phyloP scores from a whole-genome alignment of 2,113 vertebrate species.

The Neogobius melanostomus region DNA sequence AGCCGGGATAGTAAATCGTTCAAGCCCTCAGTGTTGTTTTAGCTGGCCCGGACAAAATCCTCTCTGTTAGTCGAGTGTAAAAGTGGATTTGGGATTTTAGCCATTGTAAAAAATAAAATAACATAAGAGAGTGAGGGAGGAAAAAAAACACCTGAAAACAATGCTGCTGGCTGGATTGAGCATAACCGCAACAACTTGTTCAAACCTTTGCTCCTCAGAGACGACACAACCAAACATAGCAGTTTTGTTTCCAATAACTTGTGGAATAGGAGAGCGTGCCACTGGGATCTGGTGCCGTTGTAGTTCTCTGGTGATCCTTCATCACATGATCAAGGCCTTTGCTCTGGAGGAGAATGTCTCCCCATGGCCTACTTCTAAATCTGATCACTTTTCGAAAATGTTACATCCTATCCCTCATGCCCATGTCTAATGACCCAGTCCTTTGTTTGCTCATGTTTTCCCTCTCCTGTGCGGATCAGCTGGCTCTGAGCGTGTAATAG shows the following conservation, averaged over 20 bases:
- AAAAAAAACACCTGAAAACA: constrained; percentile 48
- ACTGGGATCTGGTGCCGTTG: constrained; percentile 40
- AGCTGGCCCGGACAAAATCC: constrained; percentile 74
- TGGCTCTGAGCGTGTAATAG: constrained; percentile 75
- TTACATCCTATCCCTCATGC: constrained; percentile 63
- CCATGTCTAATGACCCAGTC: constrained; percentile 71
- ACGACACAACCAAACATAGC: constrained; percentile 61
- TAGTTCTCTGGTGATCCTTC: constrained; percentile 52
- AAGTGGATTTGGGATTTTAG: constrained; percentile 70
- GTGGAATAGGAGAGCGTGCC: constrained; percentile 30
- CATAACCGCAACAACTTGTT: constrained; percentile 55
- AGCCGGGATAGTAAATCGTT: constrained; percentile 76
- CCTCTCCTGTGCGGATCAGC: constrained; percentile 67
- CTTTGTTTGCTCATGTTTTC: constrained; percentile 77
- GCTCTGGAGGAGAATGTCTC: constrained; percentile 59
- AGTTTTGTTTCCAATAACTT: constrained; percentile 61
- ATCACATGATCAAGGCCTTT: constrained; percentile 55
- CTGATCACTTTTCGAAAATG: constrained; percentile 62
- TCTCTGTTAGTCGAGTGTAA: constrained; percentile 74
- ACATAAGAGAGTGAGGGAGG: constrained; percentile 24
- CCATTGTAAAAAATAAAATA: constrained; percentile 51
- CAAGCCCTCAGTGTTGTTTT: constrained; percentile 69
- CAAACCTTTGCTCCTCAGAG: constrained; percentile 41
- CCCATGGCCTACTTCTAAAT: constrained; percentile 65
- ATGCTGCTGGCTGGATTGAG: constrained; percentile 53